A percentile compares a stretch with the other conserved stretches of the same genome.
Evolutionary conservation across 2,113 vertebrate genomes (phyloP).

Genomic region (Rattus norvegicus): GRCr8 NC_086037.1:6754501-6755000

Average conservation of each 20-base stretch:
- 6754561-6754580: not conserved
- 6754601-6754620: not conserved
- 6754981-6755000: too few species aligned
- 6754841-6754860: not conserved
- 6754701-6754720: not conserved
- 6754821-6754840: not conserved
- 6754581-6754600: not conserved
- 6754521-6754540: not conserved
- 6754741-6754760: not conserved
- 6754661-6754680: not conserved
- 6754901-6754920: not conserved
- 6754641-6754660: not conserved
- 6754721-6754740: not conserved
- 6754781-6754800: not conserved
- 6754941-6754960: not conserved
- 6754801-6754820: not conserved
- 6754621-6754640: not conserved
- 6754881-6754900: not conserved
- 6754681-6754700: not conserved
- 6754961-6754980: not conserved
- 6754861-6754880: not conserved
- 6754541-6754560: not conserved
- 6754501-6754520: not conserved
- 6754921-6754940: not conserved
- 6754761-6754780: not conserved